Evolutionary conservation across 2,797 vertebrate genomes (phyloP), one percentile per base, ranked within the genome.

Genomic region (Garrulus glandarius): DNA sequence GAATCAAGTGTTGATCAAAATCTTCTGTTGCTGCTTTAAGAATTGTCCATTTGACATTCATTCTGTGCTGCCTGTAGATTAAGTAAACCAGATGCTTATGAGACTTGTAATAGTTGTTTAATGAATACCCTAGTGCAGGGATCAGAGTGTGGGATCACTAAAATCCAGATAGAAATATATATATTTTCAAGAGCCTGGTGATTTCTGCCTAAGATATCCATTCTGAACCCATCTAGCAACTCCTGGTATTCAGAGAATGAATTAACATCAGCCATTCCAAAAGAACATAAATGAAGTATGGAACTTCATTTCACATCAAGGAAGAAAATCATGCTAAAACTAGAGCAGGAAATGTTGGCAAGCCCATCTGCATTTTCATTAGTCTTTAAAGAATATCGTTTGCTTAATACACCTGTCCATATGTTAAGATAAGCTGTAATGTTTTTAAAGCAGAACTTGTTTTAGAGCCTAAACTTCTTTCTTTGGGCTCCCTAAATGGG

Each of bases 381-480:
- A 75, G 55, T 71, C 87, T 88, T 89, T 86, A 93, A 93, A 90
- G 87, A 64, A 6, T 69, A 27, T 93, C 0, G 0, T 95, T 96
- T 96, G 53, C 76, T 53, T 95, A 94, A 94, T 86, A 64, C 36
- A 81, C 39, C 71, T 86, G 72, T 61, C 72, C 15, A 16, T 82
- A 81, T 88, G 55, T 67, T 56, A 68, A 94, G 57, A 75, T 88
- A 92, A 95, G 18, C 34, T 44, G 39, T 90, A 34, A 60, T 71
- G 43, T 79, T 87, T 34, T 84, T 34, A 84, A 84, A 88, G 57
- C 32, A 69, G 44, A 82, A 64, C 84, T 94, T 70, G 71, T 82
- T 93, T 84, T 44, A 43, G 52, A 92, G 60, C 32, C 21, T 64
- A 32, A 65, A 19, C 52, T 44, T 65, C 26, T 43, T 59, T 89